A percentile compares a stretch with the other conserved stretches of the same genome.
phyloP scores from a whole-genome alignment of 1,140 invertebrate species.

The Chironomus tepperi region DNA sequence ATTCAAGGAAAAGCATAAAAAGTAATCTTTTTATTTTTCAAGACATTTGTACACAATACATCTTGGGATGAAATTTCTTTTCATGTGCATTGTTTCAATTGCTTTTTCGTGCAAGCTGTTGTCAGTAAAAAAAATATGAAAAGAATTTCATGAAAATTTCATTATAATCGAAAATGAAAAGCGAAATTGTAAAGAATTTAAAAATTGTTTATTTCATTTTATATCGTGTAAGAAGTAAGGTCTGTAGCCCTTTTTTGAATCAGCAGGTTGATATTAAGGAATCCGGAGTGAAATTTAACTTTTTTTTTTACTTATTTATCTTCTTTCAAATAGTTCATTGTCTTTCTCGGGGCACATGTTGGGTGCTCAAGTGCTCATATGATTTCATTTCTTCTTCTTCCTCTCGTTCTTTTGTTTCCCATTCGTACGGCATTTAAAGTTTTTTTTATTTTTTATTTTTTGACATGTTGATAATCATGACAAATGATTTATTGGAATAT shows the following conservation, averaged over 20 bases:
- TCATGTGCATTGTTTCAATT: slow-evolving; percentile 12
- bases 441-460: too few relatives aligned
- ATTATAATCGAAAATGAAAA: not conserved
- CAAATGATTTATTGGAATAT: not conserved
- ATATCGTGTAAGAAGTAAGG: not conserved
- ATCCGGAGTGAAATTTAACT: not conserved
- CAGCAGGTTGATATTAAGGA: not conserved
- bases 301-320: too few relatives aligned
- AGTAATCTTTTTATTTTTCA: too few relatives aligned
- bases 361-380: too few relatives aligned
- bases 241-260: slow-evolving; percentile 3
- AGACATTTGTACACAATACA: not conserved
- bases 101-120: slow-evolving; percentile 6
- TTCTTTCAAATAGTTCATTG: too few relatives aligned
- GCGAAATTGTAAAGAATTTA: slow-evolving; percentile 5
- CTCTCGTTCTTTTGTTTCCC: not conserved
- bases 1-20: too few relatives aligned
- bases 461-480: slow-evolving; percentile 13
- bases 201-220: not conserved
- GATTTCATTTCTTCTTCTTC: too few relatives aligned
- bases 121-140: not conserved
- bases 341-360: too few relatives aligned
- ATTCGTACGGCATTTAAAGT: not conserved
- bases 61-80: slow-evolving; percentile 9
- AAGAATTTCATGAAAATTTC: slow-evolving; percentile 14